Base-by-base conservation (phyloP, 2,888 invertebrate species). In the Noctua janthe region DNA sequence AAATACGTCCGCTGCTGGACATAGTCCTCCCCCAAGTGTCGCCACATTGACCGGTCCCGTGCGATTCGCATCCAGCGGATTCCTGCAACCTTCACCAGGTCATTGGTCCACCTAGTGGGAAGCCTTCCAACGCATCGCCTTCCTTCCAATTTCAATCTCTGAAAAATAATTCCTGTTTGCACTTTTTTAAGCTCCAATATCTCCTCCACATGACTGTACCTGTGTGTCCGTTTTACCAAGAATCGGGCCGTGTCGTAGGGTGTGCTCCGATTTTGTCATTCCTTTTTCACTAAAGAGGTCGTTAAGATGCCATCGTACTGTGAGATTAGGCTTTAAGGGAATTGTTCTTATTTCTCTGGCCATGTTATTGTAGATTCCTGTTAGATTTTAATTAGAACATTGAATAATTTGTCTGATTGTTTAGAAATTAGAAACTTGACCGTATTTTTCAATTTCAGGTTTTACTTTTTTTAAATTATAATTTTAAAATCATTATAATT, bases 261-360 rank as follows among this genome's bases (percentile, higher is more conserved):
- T 86, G 87, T 89, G 88, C 92, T 88, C 93, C 84, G 90, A 90
- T 92, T 93, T 91, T 90, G 91, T 89, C 92, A 89, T 91, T 92
- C 92, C 88, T 95, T 95, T 92, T 90, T 90, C 92, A 89, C 95
- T 95, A 95, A 96, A 94, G 92, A 93, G 92, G 92, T 91, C 91
- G 91, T 94, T 90, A 82, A 92, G 95, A 95, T 95, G 71, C 54
- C 92, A 95, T 95, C 93, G 78, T 66, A 69, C 79, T 77, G 76
- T 49, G 78, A 86, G 87, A 89, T 90, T 88, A 86, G 80, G 70
- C 77, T 74, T 67, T 76, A 72, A 70, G 74, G 17, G 71, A 35
- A 82, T 83, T 81, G 66, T 80, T 85, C 56, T 82, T 84, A 72
- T 84, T 84, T 84, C 23, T 82, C 49, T 74, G 23, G 71, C 79